Evolutionary conservation across 2,888 invertebrate species (phyloP).

Genomic region (Pyrrhosoma nymphula): DNA sequence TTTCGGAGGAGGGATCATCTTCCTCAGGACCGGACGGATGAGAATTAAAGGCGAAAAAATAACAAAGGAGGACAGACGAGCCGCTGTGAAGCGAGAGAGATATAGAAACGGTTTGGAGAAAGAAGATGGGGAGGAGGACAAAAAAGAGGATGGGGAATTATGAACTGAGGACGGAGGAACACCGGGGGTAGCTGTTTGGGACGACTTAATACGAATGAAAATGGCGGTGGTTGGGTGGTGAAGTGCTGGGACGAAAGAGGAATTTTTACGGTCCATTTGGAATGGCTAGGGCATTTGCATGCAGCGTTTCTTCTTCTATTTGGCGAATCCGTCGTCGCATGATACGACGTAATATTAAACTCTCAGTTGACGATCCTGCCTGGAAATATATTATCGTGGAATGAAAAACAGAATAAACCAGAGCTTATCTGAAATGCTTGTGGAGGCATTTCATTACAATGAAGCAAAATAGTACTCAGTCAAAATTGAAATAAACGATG

Average conservation of each 20-base stretch:
- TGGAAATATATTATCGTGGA: neutral
- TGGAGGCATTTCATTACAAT: no score
- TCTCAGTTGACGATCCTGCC: neutral
- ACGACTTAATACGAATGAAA: neutral
- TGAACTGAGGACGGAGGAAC: neutral
- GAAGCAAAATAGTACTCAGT: no score
- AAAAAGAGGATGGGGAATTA: neutral
- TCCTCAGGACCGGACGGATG: neutral
- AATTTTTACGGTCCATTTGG: neutral
- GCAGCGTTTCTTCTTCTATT: neutral
- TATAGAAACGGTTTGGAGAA: neutral
- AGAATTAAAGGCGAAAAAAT: neutral
- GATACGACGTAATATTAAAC: neutral
- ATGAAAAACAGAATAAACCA: neutral
- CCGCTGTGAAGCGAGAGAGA: neutral
- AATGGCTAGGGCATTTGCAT: neutral
- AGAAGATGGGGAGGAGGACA: neutral
- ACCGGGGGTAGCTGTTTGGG: neutral
- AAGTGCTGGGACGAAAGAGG: neutral
- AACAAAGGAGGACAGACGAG: neutral
- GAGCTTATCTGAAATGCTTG: no score
- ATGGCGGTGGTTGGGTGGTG: neutral
- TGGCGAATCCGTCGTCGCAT: neutral
- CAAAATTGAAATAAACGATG: no score
- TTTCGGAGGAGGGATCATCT: constrained; percentile 16